Evolutionary conservation across 2,797 vertebrate genomes (phyloP).

Genomic region (Hydrolagus colliei): DNA sequence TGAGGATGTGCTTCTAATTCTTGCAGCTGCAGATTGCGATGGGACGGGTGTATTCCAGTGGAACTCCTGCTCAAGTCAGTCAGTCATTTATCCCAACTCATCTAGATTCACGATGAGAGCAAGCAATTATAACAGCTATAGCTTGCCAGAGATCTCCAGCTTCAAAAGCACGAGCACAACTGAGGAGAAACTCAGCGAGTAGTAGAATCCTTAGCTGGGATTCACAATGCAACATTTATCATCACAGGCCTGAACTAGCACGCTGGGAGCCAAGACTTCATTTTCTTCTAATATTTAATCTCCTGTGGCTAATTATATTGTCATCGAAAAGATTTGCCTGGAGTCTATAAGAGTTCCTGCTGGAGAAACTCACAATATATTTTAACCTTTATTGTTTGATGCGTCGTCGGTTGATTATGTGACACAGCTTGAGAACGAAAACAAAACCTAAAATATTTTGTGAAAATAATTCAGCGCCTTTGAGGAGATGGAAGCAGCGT

Average conservation of each 20-base stretch:
- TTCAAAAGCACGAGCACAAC: background rate
- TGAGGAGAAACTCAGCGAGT: no score
- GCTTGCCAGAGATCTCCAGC: background rate
- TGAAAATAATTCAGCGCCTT: background rate
- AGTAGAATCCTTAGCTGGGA: background rate
- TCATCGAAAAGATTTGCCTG: background rate
- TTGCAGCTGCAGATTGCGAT: background rate
- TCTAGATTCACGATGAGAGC: background rate
- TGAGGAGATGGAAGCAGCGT: background rate
- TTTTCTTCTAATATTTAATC: constrained; percentile 9
- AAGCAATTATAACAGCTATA: background rate
- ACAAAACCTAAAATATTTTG: background rate
- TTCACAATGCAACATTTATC: background rate
- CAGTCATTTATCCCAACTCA: background rate
- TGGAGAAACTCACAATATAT: background rate
- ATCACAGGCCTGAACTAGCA: background rate
- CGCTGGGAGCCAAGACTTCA: background rate
- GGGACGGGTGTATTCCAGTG: background rate
- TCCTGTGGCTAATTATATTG: constrained; percentile 14
- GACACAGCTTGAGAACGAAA: no score
- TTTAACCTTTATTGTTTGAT: background rate
- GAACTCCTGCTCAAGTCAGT: background rate
- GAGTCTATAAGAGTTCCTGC: background rate
- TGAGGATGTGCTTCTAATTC: background rate
- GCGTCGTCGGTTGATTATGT: background rate